phyloP scores from a whole-genome alignment of 2,888 invertebrate genomes.

The Ornithoptera priamus region DNA sequence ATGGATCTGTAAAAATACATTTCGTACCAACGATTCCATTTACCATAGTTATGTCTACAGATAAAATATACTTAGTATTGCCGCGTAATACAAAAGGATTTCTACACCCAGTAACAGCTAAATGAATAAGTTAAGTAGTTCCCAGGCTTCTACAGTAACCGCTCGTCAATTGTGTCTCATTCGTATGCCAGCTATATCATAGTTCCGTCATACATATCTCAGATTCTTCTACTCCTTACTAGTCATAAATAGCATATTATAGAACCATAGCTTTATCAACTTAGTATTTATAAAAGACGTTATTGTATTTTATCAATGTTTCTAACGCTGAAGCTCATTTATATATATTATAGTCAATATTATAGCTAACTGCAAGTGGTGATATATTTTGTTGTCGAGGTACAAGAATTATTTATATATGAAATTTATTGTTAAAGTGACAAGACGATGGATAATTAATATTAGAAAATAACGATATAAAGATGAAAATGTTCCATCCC shows the following conservation, averaged over 20 bases:
- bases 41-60: not conserved
- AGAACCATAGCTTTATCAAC: constrained; percentile 26
- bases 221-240: constrained; percentile 13
- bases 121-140: constrained; percentile 25
- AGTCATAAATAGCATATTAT: constrained; percentile 20
- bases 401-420: not conserved
- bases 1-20: not conserved
- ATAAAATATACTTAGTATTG: not conserved
- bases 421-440: no score
- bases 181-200: constrained; percentile 19
- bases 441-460: no score
- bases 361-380: not conserved
- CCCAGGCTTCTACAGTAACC: constrained; percentile 37
- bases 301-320: constrained; percentile 16
- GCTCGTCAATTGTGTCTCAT: constrained; percentile 31
- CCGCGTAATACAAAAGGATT: not conserved
- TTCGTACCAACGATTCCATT: no score
- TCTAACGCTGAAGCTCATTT: not conserved
- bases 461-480: no score
- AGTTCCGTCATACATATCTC: constrained; percentile 26
- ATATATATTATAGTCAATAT: not conserved
- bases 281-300: constrained; percentile 1
- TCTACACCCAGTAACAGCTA: not conserved
- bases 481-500: no score
- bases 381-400: not conserved